phyloP scores from a whole-genome alignment of 2,888 invertebrate genomes.

The Agonopterix heracliana region DNA sequence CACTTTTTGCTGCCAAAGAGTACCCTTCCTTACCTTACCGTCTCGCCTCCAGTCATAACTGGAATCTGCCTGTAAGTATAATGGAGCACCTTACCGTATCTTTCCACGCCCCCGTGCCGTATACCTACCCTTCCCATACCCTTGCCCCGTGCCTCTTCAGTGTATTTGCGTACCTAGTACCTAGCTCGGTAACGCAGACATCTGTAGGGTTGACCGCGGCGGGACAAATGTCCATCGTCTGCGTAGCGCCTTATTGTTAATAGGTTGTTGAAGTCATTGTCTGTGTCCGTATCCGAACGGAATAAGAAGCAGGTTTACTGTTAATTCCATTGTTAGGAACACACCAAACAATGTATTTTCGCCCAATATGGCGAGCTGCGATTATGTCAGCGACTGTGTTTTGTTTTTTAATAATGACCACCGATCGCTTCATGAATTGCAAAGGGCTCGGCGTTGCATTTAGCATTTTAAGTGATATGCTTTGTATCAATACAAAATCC shows the following conservation, averaged over 20 bases:
- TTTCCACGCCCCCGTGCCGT: no score
- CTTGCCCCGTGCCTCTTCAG: no score
- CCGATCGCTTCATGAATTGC: conserved; percentile 46
- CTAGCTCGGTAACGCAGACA: no score
- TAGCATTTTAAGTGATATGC: conserved; percentile 38
- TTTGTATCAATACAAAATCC: neutral
- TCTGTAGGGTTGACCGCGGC: no score
- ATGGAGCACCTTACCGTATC: no score
- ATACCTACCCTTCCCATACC: no score
- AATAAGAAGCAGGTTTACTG: conserved; percentile 72
- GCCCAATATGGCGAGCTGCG: conserved; percentile 63
- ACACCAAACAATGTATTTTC: conserved; percentile 69
- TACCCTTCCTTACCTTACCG: no score
- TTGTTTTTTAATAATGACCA: conserved; percentile 64
- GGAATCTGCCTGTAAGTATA: no score
- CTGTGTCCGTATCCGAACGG: conserved; percentile 65
- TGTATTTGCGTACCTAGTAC: no score
- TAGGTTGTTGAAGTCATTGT: neutral
- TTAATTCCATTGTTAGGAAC: conserved; percentile 69
- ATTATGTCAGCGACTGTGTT: conserved; percentile 71
- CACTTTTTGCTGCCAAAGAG: no score
- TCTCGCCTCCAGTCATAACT: no score
- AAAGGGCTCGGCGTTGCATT: conserved; percentile 30
- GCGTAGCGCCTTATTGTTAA: neutral
- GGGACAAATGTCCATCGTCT: no score